A percentile compares a stretch with the other conserved stretches of the same genome.
phyloP scores from a whole-genome alignment of 2,888 invertebrate genomes.

The Athrips mouffetella region DNA sequence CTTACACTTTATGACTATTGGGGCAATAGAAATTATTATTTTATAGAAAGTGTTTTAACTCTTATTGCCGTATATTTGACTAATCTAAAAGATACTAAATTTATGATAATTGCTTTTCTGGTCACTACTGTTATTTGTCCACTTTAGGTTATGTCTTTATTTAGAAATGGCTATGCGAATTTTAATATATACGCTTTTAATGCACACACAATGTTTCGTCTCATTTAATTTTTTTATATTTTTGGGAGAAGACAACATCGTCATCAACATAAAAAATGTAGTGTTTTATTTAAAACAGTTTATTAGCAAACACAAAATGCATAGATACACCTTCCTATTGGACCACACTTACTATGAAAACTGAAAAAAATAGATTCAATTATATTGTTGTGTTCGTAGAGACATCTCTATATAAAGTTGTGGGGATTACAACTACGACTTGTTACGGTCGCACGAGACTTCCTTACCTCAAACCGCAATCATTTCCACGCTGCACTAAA shows the following conservation, averaged over 20 bases:
- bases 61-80: too few relatives aligned
- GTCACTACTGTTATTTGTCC: neutral
- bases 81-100: neutral
- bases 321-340: too few relatives aligned
- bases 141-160: neutral
- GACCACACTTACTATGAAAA: too few relatives aligned
- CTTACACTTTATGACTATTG: neutral
- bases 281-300: too few relatives aligned
- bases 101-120: slow-evolving; percentile 5
- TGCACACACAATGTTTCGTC: neutral
- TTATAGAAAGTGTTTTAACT: neutral
- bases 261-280: too few relatives aligned
- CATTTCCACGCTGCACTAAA: slow-evolving; percentile 31
- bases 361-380: too few relatives aligned
- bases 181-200: neutral
- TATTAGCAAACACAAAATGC: too few relatives aligned
- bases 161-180: neutral
- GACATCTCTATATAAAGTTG: too few relatives aligned
- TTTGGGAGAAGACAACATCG: too few relatives aligned
- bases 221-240: too few relatives aligned
- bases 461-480: slow-evolving; percentile 42
- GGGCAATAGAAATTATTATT: neutral
- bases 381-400: too few relatives aligned
- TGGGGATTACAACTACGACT: slow-evolving; percentile 39
- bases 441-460: slow-evolving; percentile 59